Evolutionary conservation across 2,797 vertebrate species (phyloP), one percentile per base, ranked within the genome.

Genomic region (Fistularia tabacaria): DNA sequence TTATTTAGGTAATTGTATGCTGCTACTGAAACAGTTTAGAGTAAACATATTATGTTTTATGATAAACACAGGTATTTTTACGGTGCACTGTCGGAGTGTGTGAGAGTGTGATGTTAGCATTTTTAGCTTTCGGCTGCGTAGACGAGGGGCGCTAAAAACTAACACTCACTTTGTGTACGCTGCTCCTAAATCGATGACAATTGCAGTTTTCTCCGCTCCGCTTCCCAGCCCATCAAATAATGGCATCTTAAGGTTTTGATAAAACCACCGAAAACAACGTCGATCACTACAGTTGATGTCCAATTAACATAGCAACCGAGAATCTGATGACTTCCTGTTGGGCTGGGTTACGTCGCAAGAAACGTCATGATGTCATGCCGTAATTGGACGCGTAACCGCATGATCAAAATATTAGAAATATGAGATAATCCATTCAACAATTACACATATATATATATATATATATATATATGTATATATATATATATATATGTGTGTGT

Each of bases 91-190:
- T 25, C 25, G 25, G 25, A 3, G 25, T n/a, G n/a, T n/a, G 25
- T 25, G 25, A 25, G 5, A 37, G 3, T 48, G 6, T 8, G 3
- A 11, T 6, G 14, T 12, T 75, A 69, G 51, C 65, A 57, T 47
- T 0, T 3, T 0, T 5, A 59, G 67, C 70, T 79, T 76, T 57
- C 12, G 1, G 36, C 45, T 60, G 0, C 14, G 40, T 14, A 52
- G 56, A 39, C 40, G 42, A 14, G 38, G 10, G 9, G 42, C 41
- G 73, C 71, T 64, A 82, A 37, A 14, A 10, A 4, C 14, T 46
- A 6, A 45, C 12, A 92, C 96, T 96, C 81, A 98, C 97, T 99
- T 99, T 79, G 97, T 99, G 74, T 92, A 98, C 0, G 97, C 94
- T 61, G 95, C 94, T 73, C 97, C 97, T 59, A 99, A 74, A 54